Percentiles rank a stretch among this genome's conserved stretches.
Conservation (phyloP, 2,797 vertebrate genomes). For the Tympanoctomys barrerae region DNA sequence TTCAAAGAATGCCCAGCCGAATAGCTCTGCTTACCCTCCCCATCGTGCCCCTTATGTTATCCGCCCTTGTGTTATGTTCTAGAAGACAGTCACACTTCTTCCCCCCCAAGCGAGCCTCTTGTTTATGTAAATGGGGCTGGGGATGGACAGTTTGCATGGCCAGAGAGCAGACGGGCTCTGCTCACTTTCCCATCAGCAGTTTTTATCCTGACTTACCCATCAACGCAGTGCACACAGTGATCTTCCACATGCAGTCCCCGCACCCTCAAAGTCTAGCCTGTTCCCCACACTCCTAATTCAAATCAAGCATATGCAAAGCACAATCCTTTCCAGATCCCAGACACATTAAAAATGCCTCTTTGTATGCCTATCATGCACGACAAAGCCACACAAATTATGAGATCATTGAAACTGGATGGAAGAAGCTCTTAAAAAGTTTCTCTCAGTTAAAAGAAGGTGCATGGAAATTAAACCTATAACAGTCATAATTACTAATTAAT, state of each 20-base stretch:
- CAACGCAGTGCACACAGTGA: background rate
- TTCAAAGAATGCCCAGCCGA: background rate
- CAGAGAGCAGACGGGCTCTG: background rate
- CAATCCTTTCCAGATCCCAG: constrained; percentile 62
- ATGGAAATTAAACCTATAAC: background rate
- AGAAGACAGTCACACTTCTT: background rate
- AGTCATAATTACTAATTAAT: background rate
- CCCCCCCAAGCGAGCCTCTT: background rate
- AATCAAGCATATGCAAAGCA: constrained; percentile 47
- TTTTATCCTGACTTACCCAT: background rate
- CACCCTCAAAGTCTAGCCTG: background rate
- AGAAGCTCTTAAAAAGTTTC: constrained; percentile 13
- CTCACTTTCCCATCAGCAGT: background rate
- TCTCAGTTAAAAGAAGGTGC: constrained; percentile 15
- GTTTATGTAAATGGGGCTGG: background rate
- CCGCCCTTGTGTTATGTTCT: background rate
- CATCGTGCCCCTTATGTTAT: background rate
- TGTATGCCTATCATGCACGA: constrained; percentile 43
- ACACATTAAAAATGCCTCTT: constrained; percentile 51
- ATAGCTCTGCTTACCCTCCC: background rate
- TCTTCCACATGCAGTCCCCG: background rate
- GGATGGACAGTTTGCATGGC: background rate
- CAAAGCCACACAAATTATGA: constrained; percentile 40
- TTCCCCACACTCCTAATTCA: constrained; percentile 62
- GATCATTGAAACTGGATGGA: background rate